phyloP scores from a whole-genome alignment of 2,113 vertebrate species.

The Lonchura striata region DNA sequence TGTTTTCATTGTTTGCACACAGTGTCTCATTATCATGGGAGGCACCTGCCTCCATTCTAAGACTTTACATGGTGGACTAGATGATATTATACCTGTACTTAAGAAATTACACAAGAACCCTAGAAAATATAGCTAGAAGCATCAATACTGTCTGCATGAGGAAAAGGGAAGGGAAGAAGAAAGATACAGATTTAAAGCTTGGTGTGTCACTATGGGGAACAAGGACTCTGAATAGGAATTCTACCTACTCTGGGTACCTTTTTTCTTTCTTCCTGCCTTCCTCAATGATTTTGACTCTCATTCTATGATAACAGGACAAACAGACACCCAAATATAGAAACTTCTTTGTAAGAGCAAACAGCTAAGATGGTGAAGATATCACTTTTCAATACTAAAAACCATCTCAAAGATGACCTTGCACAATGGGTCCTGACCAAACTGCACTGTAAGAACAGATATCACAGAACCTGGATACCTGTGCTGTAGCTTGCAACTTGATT shows the following conservation, averaged over 20 bases:
- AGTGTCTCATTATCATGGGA: accelerated
- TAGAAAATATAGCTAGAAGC: background rate
- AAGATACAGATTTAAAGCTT: background rate
- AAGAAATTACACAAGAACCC: background rate
- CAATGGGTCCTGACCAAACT: background rate
- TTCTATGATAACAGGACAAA: background rate
- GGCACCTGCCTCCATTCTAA: background rate
- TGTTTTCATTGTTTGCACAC: background rate
- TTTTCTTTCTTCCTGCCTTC: background rate
- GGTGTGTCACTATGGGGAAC: background rate
- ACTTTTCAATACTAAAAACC: background rate
- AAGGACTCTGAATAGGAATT: background rate
- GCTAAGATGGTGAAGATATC: background rate
- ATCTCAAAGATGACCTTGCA: background rate
- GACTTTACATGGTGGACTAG: background rate
- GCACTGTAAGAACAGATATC: background rate
- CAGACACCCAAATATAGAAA: background rate
- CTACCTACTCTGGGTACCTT: background rate
- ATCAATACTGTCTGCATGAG: background rate
- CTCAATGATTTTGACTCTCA: background rate
- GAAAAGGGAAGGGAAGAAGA: background rate
- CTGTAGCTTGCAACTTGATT: background rate
- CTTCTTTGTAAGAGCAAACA: background rate
- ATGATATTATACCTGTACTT: background rate
- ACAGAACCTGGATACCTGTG: background rate